Percentiles rank a stretch among this genome's conserved stretches.
phyloP scores from a whole-genome alignment of 2,888 invertebrate species.

The Lasioglossum vierecki region DNA sequence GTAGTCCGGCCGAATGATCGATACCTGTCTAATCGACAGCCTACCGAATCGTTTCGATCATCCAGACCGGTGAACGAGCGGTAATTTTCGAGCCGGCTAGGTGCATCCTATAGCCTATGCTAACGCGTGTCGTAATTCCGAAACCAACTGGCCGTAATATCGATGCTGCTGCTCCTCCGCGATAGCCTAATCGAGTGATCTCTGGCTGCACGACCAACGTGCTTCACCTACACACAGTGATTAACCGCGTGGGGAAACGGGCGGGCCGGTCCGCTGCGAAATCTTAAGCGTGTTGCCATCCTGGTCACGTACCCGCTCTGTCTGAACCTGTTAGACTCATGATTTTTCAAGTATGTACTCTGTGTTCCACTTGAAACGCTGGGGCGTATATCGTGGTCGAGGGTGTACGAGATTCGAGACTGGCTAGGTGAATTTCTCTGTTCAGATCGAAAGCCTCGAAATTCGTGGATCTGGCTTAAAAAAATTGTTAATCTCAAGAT shows the following conservation, averaged over 20 bases:
- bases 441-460: not conserved
- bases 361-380: not conserved
- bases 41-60: slow-evolving; percentile 49
- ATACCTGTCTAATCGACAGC: slow-evolving; percentile 49
- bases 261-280: not conserved
- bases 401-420: not conserved
- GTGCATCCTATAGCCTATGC: slow-evolving; percentile 33
- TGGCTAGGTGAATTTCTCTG: not conserved
- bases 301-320: not conserved
- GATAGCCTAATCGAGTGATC: slow-evolving; percentile 56
- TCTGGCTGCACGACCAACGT: slow-evolving; percentile 33
- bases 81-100: slow-evolving; percentile 58
- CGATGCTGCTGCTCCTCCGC: slow-evolving; percentile 17
- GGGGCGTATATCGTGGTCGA: not conserved
- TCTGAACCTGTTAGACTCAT: not conserved
- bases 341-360: not conserved
- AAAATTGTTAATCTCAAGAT: too few relatives aligned
- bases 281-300: not conserved
- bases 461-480: too few relatives aligned
- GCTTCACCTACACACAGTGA: not conserved
- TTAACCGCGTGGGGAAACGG: slow-evolving; percentile 14
- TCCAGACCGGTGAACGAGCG: slow-evolving; percentile 26
- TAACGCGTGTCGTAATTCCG: slow-evolving; percentile 58
- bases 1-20: slow-evolving; percentile 35
- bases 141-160: slow-evolving; percentile 52